phyloP scores from a whole-genome alignment of 1,140 invertebrate genomes.

The Meloidogyne chitwoodi region DNA sequence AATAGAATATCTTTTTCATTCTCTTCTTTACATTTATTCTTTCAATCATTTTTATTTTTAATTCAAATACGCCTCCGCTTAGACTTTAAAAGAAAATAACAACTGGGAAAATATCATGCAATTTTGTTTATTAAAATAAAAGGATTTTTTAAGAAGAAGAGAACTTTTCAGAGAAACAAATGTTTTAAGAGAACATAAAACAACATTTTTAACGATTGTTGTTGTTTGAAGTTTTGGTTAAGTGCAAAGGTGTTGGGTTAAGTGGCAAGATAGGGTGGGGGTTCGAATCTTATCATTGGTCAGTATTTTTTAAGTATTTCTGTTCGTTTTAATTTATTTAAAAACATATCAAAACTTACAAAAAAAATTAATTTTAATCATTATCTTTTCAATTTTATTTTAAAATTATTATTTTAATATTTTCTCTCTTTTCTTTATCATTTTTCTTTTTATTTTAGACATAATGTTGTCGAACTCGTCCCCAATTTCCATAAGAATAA shows the following conservation, averaged over 20 bases:
- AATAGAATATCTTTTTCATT: not conserved
- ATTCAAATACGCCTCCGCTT: not conserved
- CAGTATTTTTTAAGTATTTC: too few relatives aligned
- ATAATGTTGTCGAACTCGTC: conserved; percentile 14
- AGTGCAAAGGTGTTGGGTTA: too few relatives aligned
- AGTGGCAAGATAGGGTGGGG: too few relatives aligned
- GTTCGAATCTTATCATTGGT: too few relatives aligned
- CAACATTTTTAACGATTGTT: too few relatives aligned
- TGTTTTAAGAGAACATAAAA: too few relatives aligned
- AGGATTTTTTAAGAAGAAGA: too few relatives aligned
- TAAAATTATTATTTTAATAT: not conserved
- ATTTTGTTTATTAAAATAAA: not conserved
- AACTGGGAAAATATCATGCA: not conserved
- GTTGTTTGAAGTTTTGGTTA: too few relatives aligned
- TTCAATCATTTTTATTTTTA: not conserved
- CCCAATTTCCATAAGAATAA: conserved; percentile 18
- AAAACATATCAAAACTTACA: too few relatives aligned
- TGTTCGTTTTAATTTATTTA: too few relatives aligned
- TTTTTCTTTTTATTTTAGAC: not conserved
- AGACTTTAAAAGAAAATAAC: not conserved
- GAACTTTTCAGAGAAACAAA: too few relatives aligned
- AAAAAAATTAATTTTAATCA: not conserved
- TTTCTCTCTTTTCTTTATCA: not conserved
- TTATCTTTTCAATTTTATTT: not conserved
- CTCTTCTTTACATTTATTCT: not conserved